These are phyloP conservation scores for Spea hammondii DNA, from an alignment of 2,797 vertebrate species.

Conservation along the genomic window DNA sequence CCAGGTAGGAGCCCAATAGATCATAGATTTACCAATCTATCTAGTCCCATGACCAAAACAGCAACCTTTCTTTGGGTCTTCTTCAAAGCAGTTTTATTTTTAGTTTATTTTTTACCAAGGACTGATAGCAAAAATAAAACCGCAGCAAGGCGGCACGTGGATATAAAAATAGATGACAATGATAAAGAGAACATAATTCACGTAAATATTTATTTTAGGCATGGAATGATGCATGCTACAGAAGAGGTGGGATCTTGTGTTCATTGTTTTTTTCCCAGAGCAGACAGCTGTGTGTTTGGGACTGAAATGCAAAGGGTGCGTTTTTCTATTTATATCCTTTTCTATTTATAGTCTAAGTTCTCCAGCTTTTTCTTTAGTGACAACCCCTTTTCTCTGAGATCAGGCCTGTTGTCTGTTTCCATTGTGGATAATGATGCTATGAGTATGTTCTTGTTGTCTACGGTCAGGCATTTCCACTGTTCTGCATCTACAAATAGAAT, in stretches of 20 bases:
- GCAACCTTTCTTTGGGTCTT: background rate
- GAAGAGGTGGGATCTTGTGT: conserved; percentile 65
- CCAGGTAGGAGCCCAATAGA: no score
- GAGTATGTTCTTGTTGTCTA: conserved; percentile 82
- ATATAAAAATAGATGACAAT: conserved; percentile 2
- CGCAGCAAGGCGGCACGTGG: no score
- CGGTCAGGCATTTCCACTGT: conserved; percentile 85
- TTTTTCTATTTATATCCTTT: conserved; percentile 61
- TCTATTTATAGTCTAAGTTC: conserved; percentile 73
- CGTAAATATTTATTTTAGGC: conserved; percentile 76
- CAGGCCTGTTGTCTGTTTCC: conserved; percentile 87
- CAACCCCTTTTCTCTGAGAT: conserved; percentile 88
- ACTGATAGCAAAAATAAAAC: no score
- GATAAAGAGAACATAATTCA: conserved; percentile 57
- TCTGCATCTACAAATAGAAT: conserved; percentile 73
- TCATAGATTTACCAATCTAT: no score
- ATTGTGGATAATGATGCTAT: conserved; percentile 84
- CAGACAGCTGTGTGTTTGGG: conserved; percentile 60
- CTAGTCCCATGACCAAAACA: no score
- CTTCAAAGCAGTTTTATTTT: background rate
- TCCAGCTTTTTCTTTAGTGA: conserved; percentile 89
- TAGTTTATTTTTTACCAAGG: no score
- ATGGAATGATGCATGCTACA: conserved; percentile 78
- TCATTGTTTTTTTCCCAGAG: conserved; percentile 61
- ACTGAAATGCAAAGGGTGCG: conserved; percentile 53